Percentiles rank a stretch among this genome's conserved stretches.
Evolutionary conservation across 2,888 invertebrate species (phyloP).

Genomic region (Polyommatus icarus): DNA sequence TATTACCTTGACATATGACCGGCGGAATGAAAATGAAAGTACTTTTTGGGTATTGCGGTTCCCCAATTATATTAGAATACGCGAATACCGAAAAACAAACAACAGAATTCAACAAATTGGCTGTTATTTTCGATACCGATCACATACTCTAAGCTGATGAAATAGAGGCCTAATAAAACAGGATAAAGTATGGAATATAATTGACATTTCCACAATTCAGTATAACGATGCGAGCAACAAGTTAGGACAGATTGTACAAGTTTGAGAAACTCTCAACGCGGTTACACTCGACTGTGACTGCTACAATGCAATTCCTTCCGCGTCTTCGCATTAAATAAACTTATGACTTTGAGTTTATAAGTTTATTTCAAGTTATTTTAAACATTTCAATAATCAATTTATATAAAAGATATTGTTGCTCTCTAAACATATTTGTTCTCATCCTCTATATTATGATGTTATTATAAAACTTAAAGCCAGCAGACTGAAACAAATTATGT

Average conservation of each 20-base stretch:
- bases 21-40: neutral
- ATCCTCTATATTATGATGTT: too few species aligned
- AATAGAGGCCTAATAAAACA: constrained; percentile 7
- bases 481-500: too few species aligned
- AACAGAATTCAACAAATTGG: constrained; percentile 15
- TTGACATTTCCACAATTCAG: neutral
- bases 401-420: too few species aligned
- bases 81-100: neutral
- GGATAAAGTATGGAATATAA: neutral
- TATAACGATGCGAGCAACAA: neutral
- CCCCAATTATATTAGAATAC: constrained; percentile 7
- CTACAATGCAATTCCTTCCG: neutral
- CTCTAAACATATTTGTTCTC: too few species aligned
- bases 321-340: neutral
- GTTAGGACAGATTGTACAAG: neutral
- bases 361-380: too few species aligned
- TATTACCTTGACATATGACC: neutral
- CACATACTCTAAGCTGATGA: neutral
- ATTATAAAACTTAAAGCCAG: too few species aligned
- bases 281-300: neutral
- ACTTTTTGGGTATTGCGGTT: neutral
- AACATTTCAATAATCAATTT: too few species aligned
- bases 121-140: constrained; percentile 13
- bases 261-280: neutral
- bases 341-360: neutral